Percentiles rank a stretch among this genome's conserved stretches.
Conservation (phyloP, 2,888 invertebrate species). For the Epinotia brunnichana region DNA sequence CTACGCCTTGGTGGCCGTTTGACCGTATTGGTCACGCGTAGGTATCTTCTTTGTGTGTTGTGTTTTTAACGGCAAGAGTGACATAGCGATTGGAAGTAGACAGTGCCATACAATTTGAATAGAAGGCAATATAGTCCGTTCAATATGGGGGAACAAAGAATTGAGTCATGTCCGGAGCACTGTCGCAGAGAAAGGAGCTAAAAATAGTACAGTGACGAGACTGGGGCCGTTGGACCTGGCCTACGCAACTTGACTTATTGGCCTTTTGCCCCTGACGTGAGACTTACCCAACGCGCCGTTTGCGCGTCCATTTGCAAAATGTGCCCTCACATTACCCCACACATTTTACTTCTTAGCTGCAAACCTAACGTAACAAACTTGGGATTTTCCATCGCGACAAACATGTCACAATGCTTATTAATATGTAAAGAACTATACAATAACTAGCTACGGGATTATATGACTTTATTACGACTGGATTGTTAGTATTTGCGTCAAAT, state of each 20-base stretch:
- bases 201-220: constrained; percentile 73
- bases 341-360: background rate
- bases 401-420: background rate
- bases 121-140: constrained; percentile 24
- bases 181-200: constrained; percentile 75
- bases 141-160: constrained; percentile 70
- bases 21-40: constrained; percentile 42
- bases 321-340: background rate
- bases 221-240: constrained; percentile 70
- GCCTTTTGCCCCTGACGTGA: constrained; percentile 58
- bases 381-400: constrained; percentile 16
- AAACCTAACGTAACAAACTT: constrained; percentile 1
- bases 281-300: constrained; percentile 31
- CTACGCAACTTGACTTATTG: constrained; percentile 64
- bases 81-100: background rate
- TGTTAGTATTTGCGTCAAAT: constrained; percentile 2
- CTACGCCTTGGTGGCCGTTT: constrained; percentile 59
- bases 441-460: constrained; percentile 5
- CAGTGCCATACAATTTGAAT: background rate
- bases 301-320: constrained; percentile 33
- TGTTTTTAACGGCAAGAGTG: constrained; percentile 1
- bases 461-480: constrained; percentile 7
- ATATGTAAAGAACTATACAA: constrained; percentile 14
- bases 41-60: background rate
- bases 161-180: constrained; percentile 77